Evolutionary conservation across 2,888 invertebrate species (phyloP).

Genomic region (Miltochrista miniata): DNA sequence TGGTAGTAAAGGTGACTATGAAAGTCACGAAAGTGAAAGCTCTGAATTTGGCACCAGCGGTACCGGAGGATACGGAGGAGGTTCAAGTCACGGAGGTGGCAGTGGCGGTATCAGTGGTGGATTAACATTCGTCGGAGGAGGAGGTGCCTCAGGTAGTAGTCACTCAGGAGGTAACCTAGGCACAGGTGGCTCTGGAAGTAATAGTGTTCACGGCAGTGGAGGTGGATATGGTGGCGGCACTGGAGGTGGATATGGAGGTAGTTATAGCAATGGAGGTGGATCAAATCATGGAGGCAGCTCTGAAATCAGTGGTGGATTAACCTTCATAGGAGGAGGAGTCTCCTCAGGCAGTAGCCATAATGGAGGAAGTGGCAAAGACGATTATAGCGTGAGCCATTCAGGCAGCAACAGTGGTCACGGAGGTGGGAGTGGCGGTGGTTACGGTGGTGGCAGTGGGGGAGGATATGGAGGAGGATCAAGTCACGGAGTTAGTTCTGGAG

Average conservation of each 20-base stretch:
- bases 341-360: neutral
- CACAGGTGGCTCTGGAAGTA: neutral
- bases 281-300: too few species aligned
- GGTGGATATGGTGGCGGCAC: neutral
- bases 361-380: too few species aligned
- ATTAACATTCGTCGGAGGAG: neutral
- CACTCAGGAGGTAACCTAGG: neutral
- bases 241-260: neutral
- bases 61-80: conserved; percentile 10
- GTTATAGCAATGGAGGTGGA: too few species aligned
- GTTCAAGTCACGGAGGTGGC: neutral
- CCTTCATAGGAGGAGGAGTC: neutral
- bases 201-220: neutral
- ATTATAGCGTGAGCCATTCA: too few species aligned
- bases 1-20: conserved; percentile 38
- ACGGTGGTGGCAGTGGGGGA: neutral
- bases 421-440: neutral
- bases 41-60: conserved; percentile 19
- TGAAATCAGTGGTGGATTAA: neutral
- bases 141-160: neutral
- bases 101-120: neutral
- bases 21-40: conserved; percentile 16
- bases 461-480: neutral
- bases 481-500: neutral
- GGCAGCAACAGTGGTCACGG: neutral